Base-by-base conservation (phyloP, 1,140 invertebrate genomes). In the Hylaeus volcanicus region DNA sequence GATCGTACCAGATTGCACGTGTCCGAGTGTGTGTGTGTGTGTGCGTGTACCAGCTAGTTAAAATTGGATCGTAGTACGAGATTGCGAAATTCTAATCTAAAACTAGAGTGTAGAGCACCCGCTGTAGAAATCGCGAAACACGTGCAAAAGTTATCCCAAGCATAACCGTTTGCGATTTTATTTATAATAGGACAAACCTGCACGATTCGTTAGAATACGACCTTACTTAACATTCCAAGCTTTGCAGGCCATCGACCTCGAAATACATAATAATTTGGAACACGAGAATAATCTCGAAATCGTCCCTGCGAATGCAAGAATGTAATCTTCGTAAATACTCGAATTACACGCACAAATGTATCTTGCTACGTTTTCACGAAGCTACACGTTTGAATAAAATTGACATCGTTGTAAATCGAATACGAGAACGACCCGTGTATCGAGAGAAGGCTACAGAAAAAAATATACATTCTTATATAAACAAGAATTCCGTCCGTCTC, bases 51-150 rank as follows among this genome's bases (percentile, higher is more conserved):
- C 73, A 53, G 45, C 53, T 5, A 43, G 71, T 79, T 79, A 79
- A 79, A 79, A 65, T 79, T 79, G 71, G 77, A 64, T 51, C 64
- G 61, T 66, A 58, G 70, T 74, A 65, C 51, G 14, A 74, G 71
- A 79, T 74, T 79, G 77, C 61, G 61, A 79, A 79, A 79, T 79
- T 79, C 65, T 65, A 51, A 58, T 74, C 61, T 74, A 74, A 79
- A 79, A 56, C 26, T 51, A 56, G 61, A 74, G 11, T 45, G 5
- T 41, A 43, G 12, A 65, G 63, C 61, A 51, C 74, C 43, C 41
- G 61, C n/a, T 41, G 51, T 45, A 71, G 68, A 70, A 71, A 63
- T 45, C n/a, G 8, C 61, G 53, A 45, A 66, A 79, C 26, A 58
- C 39, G 39, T 26, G 26, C 26, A 26, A 26, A 26, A 26, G 26